Percentiles rank a stretch among this genome's conserved stretches.
Conservation (phyloP, 1,140 invertebrate species). For the Zaprionus gabonicus region DNA sequence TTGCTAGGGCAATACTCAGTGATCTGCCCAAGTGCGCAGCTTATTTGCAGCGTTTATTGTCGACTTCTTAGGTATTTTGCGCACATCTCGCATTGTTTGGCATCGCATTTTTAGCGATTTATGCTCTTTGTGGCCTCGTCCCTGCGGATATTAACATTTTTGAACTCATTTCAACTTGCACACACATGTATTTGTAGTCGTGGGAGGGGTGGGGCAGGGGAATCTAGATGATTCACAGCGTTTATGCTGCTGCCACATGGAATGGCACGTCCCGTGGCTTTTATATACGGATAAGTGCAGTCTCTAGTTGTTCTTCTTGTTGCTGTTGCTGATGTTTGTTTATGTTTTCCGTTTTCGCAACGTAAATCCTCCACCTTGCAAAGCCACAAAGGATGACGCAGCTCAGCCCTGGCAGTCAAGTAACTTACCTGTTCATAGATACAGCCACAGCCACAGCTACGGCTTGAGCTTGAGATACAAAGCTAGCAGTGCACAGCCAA, state of each 20-base stretch:
- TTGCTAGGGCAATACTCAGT: neutral
- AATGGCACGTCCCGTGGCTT: constrained; percentile 2
- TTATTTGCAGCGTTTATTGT: neutral
- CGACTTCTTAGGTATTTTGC: neutral
- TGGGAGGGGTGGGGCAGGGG: neutral
- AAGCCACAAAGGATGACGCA: neutral
- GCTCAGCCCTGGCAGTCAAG: neutral
- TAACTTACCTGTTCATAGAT: neutral
- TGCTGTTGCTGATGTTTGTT: neutral
- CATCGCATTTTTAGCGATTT: neutral
- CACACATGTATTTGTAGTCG: neutral
- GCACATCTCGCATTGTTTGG: neutral
- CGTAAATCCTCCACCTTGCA: neutral
- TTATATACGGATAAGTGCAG: neutral
- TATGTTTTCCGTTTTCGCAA: neutral
- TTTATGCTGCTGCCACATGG: neutral
- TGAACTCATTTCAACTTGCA: neutral
- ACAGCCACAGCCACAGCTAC: neutral
- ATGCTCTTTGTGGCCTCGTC: no score
- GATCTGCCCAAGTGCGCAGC: neutral
- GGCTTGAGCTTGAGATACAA: neutral
- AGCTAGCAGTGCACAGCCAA: neutral
- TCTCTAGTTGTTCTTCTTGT: neutral
- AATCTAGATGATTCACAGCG: neutral
- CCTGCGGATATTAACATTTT: constrained; percentile 1